Evolutionary conservation across 2,113 vertebrate genomes (phyloP), one percentile per base, ranked within the genome.

Genomic region (Rostratula benghalensis): DNA sequence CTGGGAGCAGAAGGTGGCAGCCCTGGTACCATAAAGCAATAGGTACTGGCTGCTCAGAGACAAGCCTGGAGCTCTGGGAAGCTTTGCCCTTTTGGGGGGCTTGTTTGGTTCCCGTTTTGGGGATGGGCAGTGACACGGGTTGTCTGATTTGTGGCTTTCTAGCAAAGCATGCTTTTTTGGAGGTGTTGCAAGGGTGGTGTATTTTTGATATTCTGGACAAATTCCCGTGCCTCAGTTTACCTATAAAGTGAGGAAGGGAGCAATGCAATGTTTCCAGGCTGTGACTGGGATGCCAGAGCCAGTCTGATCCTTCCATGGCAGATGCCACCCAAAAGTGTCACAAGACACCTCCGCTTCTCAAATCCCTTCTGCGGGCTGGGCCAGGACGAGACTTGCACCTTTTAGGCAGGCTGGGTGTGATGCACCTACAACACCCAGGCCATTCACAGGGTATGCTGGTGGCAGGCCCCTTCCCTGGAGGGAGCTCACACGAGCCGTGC

Each of bases 361-460:
- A 20, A 48, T 0, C 46, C 51, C 2, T 0, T 20, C 46, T 25
- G 60, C 0, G 1, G 23, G 43, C 43, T 16, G 43, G 14, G 7
- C 18, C 51, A 37, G 79, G 45, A 70, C 21, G 41, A 61, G 31
- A 61, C 37, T 9, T 18, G 22, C 16, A 4, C 2, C 33, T 53
- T 45, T 13, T 12, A 45, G 57, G 4, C 22, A 41, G 28, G 0
- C 16, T 31, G 68, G 46, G 10, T 22, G 64, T 12, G 56, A 22
- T 20, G 33, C 13, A 14, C 37, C n/a, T 5, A 1, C 45, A 3
- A 1, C 45, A 3, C 11, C 24, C 5, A 2, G 59, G 2, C 1
- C 2, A 1, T 10, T 3, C 63, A 6, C n/a, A 2, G 51, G 3
- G 31, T 16, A 10, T 7, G 35, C 48, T 1, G 0, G 39, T 0